phyloP scores from a whole-genome alignment of 2,888 invertebrate species.

The Drosophila incognita region DNA sequence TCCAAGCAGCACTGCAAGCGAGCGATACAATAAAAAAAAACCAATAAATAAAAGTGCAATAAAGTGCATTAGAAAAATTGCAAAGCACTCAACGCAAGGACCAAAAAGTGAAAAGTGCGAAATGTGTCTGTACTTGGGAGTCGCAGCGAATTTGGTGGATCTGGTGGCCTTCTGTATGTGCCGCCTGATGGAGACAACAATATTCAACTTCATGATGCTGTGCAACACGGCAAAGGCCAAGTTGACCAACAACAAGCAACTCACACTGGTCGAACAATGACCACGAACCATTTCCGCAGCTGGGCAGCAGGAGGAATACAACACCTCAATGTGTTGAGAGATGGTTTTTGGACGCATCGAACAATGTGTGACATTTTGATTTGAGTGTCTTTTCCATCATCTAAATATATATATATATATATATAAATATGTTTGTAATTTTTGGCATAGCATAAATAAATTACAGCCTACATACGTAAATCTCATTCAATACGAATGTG shows the following conservation, averaged over 20 bases:
- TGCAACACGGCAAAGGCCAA: conserved; percentile 64
- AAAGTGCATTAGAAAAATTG: not conserved
- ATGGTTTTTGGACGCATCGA: not conserved
- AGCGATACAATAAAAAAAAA: not conserved
- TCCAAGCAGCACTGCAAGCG: conserved; percentile 5
- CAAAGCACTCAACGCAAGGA: not conserved
- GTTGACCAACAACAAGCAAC: conserved; percentile 43
- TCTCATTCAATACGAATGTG: not conserved
- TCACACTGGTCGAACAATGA: conserved; percentile 46
- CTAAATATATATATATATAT: not conserved
- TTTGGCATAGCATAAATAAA: conserved; percentile 34
- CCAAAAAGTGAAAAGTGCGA: not conserved
- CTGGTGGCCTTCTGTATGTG: conserved; percentile 80
- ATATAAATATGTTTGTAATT: conserved; percentile 15
- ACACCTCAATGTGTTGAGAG: conserved; percentile 9
- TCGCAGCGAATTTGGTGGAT: conserved; percentile 76
- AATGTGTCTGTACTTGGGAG: conserved; percentile 82
- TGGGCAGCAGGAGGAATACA: conserved; percentile 1
- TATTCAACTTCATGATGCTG: conserved; percentile 78
- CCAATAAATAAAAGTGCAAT: not conserved
- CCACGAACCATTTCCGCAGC: conserved; percentile 13
- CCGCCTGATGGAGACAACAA: conserved; percentile 78
- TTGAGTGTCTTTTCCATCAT: conserved; percentile 35
- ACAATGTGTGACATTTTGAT: conserved; percentile 32
- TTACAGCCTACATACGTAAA: conserved; percentile 18